Evolutionary conservation across 2,797 vertebrate genomes (phyloP), one percentile per base, ranked within the genome.

Genomic region (Alfaro cultratus): DNA sequence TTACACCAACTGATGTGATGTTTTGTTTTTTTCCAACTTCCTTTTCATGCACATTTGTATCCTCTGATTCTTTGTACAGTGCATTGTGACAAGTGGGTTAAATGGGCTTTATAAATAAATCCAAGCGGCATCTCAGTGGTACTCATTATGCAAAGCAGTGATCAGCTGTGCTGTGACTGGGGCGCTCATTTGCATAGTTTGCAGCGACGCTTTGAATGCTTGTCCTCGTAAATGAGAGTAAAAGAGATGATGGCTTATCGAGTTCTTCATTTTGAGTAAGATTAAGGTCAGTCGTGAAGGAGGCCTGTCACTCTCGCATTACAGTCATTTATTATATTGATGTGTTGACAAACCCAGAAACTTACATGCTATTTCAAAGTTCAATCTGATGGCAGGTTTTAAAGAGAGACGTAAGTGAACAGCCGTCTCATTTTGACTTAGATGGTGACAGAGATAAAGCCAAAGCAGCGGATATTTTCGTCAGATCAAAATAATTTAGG

Each of bases 121-220:
- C 46, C 75, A 43, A 55, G 77, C 81, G 34, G 85, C 29, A 75
- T 31, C 0, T 57, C 76, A 67, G 60, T 74, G 53, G 34, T 75
- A 72, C 26, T 86, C 68, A 81, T 81, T 85, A 85, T 83, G 74
- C 77, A 81, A 80, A 83, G 76, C 36, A 45, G 13, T 78, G 80
- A 85, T 85, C 80, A 79, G 76, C 76, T 85, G 73, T 81, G 29
- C 55, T 49, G 45, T 31, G 26, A 73, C 82, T 80, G 21, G 77
- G 60, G 75, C 23, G 18, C 74, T 85, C 64, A 83, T 79, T 55
- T 73, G 41, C 60, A 70, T 74, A 76, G 79, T 85, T 73, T 87
- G 73, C 75, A 83, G 77, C 73, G 6, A 60, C 68, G 82, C 75
- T 82, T 82, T 72, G n/a, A 85, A 70, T 57, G 51, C 21, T 36